Evolutionary conservation across 2,888 invertebrate genomes (phyloP).

Genomic region (Caenorhabditis wallacei): DNA sequence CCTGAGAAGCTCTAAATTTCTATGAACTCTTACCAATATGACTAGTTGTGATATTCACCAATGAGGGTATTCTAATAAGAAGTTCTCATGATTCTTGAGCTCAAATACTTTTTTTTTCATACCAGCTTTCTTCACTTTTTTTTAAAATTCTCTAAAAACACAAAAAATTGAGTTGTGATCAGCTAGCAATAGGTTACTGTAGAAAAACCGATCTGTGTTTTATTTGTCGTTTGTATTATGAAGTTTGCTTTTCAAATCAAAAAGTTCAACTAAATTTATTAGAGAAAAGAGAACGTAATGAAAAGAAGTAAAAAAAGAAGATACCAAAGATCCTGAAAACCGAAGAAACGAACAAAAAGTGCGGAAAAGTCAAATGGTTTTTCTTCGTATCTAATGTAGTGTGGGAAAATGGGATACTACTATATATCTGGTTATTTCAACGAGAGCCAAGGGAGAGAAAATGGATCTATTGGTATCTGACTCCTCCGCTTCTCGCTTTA

Average conservation of each 20-base stretch:
- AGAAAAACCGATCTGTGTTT: neutral
- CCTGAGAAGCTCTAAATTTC: too few relatives aligned
- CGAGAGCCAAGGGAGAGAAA: conserved; percentile 8
- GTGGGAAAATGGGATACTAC: conserved; percentile 35
- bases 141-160: neutral
- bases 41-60: too few relatives aligned
- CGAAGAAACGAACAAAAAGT: neutral
- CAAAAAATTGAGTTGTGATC: neutral
- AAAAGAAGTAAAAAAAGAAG: conserved; percentile 8
- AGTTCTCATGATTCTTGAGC: too few relatives aligned
- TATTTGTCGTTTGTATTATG: conserved; percentile 57
- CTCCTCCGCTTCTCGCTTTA: conserved; percentile 36
- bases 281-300: conserved; percentile 3
- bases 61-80: too few relatives aligned
- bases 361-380: conserved; percentile 16
- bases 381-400: conserved; percentile 37
- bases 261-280: neutral
- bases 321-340: conserved; percentile 37
- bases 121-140: neutral
- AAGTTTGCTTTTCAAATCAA: conserved; percentile 50
- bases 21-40: too few relatives aligned
- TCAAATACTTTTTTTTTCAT: neutral
- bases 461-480: conserved; percentile 25
- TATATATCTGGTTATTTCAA: conserved; percentile 44
- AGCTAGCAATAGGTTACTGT: too few relatives aligned